Evolutionary conservation across 2,797 vertebrate species (phyloP).

Genomic region (Eulemur rubriventer): DNA sequence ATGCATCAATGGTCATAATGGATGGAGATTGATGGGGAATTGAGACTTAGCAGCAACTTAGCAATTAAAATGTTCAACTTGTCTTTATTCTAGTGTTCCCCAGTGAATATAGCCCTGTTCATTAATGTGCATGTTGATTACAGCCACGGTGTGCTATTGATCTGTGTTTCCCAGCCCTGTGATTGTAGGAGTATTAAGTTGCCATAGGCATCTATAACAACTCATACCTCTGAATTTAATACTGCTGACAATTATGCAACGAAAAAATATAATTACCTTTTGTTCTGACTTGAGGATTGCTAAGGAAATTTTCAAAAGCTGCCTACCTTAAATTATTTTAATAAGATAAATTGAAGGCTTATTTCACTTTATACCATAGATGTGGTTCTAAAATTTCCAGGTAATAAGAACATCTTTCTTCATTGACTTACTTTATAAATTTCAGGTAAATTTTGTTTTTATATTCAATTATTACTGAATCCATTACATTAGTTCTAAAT

Average conservation of each 20-base stretch:
- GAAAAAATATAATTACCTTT: constrained; percentile 53
- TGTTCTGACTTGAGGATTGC: constrained; percentile 21
- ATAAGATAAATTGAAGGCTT: not conserved
- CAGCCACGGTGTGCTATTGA: constrained; percentile 82
- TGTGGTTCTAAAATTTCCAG: not conserved
- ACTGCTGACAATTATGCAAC: constrained; percentile 66
- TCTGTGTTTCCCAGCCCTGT: constrained; percentile 78
- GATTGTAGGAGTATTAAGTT: constrained; percentile 77
- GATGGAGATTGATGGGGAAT: constrained; percentile 84
- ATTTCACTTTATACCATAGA: not conserved
- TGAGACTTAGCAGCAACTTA: constrained; percentile 85
- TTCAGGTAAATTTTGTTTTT: constrained; percentile 34
- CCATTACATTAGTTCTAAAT: constrained; percentile 44
- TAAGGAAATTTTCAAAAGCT: constrained; percentile 3
- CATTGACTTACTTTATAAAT: constrained; percentile 16
- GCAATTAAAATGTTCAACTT: constrained; percentile 88
- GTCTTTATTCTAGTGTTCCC: constrained; percentile 85
- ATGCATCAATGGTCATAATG: constrained; percentile 84
- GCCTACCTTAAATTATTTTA: constrained; percentile 23
- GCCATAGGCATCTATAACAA: constrained; percentile 67
- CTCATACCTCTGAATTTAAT: constrained; percentile 63
- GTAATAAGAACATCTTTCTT: constrained; percentile 10
- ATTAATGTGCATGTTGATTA: constrained; percentile 89
- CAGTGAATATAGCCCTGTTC: constrained; percentile 81
- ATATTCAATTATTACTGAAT: constrained; percentile 48